A percentile compares a stretch with the other conserved stretches of the same genome.
Conservation (phyloP, 2,797 vertebrate species). For the Emydoidea blandingii region DNA sequence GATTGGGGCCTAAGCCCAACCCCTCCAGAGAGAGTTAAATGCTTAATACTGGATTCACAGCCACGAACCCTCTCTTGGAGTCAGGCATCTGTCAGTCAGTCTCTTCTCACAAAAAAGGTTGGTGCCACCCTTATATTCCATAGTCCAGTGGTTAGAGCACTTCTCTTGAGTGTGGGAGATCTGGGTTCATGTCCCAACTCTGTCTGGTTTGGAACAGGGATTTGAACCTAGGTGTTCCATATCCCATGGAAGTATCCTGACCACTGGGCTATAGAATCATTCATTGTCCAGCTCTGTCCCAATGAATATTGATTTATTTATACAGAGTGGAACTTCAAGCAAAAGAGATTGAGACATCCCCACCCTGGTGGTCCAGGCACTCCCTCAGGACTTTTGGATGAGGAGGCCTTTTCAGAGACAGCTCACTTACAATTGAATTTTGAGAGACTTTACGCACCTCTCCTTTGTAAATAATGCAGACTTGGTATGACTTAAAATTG, state of each 20-base stretch:
- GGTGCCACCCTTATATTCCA: not conserved
- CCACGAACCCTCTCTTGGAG: not conserved
- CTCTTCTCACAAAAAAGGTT: not conserved
- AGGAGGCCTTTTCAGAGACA: not conserved
- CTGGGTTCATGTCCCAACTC: not conserved
- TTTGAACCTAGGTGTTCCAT: not conserved
- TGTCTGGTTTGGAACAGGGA: not conserved
- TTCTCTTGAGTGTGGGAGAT: not conserved
- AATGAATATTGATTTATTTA: not conserved
- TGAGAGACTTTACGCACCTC: not conserved
- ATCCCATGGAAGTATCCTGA: not conserved
- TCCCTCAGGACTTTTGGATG: not conserved
- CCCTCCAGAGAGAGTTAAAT: not conserved
- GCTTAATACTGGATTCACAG: not conserved
- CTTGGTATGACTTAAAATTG: not conserved
- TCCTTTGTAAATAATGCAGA: not conserved
- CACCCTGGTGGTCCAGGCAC: not conserved
- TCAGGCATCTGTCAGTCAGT: not conserved
- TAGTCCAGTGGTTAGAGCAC: not conserved
- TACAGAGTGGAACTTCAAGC: not conserved
- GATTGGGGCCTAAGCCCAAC: not conserved
- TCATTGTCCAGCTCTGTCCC: not conserved
- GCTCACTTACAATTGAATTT: not conserved
- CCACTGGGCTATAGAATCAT: not conserved
- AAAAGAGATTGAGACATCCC: not conserved